These are phyloP conservation scores for Sternotherus odoratus DNA, from an alignment of 2,797 vertebrate species.

Conservation along the genomic window DNA sequence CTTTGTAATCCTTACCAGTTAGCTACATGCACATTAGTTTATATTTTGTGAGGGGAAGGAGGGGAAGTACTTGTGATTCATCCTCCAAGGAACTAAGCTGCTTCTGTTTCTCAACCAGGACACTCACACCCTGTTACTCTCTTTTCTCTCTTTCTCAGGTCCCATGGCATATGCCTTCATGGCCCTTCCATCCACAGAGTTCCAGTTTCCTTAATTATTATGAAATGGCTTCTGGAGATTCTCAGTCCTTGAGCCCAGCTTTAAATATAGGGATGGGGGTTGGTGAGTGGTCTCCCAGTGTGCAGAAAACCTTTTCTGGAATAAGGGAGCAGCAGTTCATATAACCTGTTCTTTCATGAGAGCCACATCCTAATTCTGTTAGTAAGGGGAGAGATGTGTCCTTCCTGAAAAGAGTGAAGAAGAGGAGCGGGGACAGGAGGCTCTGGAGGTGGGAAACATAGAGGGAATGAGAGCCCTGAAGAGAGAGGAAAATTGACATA, in stretches of 20 bases:
- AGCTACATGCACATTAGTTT: neutral
- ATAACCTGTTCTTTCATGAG: neutral
- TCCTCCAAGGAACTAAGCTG: neutral
- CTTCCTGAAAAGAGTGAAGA: neutral
- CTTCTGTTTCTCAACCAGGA: neutral
- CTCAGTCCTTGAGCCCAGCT: neutral
- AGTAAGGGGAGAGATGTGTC: neutral
- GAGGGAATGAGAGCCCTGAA: rapidly evolving
- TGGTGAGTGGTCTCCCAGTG: neutral
- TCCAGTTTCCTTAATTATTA: neutral
- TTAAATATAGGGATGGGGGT: neutral
- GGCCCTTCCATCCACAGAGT: neutral
- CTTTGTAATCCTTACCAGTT: neutral
- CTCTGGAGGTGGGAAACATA: neutral
- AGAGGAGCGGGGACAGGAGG: rapidly evolving
- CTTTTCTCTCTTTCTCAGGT: neutral
- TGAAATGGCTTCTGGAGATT: neutral
- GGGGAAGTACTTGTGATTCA: neutral
- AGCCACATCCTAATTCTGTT: neutral
- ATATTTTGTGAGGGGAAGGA: neutral
- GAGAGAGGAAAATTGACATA: neutral
- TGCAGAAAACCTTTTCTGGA: neutral
- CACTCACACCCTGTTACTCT: neutral
- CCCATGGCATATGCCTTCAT: neutral
- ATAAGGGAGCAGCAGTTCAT: neutral